phyloP scores from a whole-genome alignment of 2,888 invertebrate genomes.

The Quadriops clusia region DNA sequence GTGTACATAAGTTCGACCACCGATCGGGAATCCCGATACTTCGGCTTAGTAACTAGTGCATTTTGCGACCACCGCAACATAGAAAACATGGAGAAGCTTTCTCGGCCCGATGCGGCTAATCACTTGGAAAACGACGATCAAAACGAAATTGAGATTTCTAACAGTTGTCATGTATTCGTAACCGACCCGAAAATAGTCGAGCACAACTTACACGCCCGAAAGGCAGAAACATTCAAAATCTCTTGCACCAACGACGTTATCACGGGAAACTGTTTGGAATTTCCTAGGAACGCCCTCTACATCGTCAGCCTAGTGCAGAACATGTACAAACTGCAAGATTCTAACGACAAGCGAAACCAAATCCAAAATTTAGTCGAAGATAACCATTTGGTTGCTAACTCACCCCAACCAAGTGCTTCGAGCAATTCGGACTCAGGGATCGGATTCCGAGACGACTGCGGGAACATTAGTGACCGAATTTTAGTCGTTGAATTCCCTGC shows the following conservation, averaged over 20 bases:
- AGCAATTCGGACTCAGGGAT: constrained; percentile 94
- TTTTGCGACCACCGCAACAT: constrained; percentile 37
- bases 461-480: constrained; percentile 71
- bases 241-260: constrained; percentile 71
- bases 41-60: constrained; percentile 83
- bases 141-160: constrained; percentile 52
- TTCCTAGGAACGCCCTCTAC: constrained; percentile 75
- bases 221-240: constrained; percentile 74
- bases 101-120: constrained; percentile 16
- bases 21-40: constrained; percentile 83
- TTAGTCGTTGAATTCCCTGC: constrained; percentile 63
- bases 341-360: constrained; percentile 14
- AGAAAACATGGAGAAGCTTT: constrained; percentile 21
- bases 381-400: constrained; percentile 52
- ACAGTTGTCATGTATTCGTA: constrained; percentile 91
- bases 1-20: constrained; percentile 83
- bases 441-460: constrained; percentile 82
- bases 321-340: constrained; percentile 55
- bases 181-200: constrained; percentile 78
- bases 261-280: constrained; percentile 73
- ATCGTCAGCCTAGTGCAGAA: constrained; percentile 60
- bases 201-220: constrained; percentile 67
- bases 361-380: constrained; percentile 19
- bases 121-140: constrained; percentile 19
- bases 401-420: constrained; percentile 79